Conservation (phyloP, 2,113 vertebrate genomes). For the Epinephelus fuscoguttatus region DNA sequence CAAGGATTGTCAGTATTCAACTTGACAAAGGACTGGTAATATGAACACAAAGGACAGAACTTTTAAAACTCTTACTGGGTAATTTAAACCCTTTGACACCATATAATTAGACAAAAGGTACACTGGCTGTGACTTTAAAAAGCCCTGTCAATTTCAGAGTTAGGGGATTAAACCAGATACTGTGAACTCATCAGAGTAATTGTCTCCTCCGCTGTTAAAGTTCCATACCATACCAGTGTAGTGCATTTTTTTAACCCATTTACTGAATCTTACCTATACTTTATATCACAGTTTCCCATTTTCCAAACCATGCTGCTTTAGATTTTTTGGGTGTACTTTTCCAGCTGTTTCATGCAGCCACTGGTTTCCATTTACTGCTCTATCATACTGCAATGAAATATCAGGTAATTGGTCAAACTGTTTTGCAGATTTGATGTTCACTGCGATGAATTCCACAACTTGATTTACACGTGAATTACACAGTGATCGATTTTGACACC, state of each 20-base stretch:
- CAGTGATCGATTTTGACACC: background rate
- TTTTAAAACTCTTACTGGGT: constrained; percentile 11
- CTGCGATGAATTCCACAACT: background rate
- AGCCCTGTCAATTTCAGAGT: background rate
- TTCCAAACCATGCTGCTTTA: background rate
- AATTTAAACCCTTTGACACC: background rate
- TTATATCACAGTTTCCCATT: background rate
- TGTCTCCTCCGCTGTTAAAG: background rate
- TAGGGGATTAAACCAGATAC: background rate
- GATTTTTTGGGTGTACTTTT: background rate
- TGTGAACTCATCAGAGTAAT: background rate
- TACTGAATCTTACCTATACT: background rate
- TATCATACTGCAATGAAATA: background rate
- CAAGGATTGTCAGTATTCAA: constrained; percentile 11
- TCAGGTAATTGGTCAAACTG: background rate
- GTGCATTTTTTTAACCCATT: background rate
- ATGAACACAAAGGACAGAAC: background rate
- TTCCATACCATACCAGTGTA: background rate
- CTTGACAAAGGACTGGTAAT: constrained; percentile 14
- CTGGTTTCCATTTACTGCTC: constrained; percentile 1
- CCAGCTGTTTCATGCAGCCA: background rate
- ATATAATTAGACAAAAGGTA: background rate
- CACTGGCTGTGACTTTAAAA: background rate
- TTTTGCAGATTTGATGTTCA: background rate
- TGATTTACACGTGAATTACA: too few species aligned